Evolutionary conservation across 2,113 vertebrate species (phyloP).

Genomic region (Kryptolebias marmoratus): DNA sequence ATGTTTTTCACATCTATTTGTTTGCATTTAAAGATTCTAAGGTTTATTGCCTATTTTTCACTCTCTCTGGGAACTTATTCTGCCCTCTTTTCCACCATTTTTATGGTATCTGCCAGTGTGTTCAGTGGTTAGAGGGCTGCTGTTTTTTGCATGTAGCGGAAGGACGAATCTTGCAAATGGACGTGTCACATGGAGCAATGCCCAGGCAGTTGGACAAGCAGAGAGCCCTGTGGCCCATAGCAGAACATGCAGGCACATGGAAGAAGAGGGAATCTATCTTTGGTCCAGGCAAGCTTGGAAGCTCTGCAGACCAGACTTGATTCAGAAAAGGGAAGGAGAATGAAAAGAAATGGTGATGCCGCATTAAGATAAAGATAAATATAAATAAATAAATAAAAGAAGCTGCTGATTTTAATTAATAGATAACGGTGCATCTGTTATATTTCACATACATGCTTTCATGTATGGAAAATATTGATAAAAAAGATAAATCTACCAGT

Average conservation of each 20-base stretch:
- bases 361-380: neutral
- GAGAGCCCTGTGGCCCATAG: conserved; percentile 36
- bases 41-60: too few species aligned
- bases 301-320: conserved; percentile 33
- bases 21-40: too few species aligned
- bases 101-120: conserved; percentile 15
- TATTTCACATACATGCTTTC: neutral
- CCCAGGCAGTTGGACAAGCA: conserved; percentile 53
- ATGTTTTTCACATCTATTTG: neutral
- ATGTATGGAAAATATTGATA: neutral
- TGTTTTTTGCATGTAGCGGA: conserved; percentile 43
- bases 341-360: conserved; percentile 5
- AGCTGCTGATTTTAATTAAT: neutral
- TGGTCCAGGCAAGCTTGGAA: conserved; percentile 22
- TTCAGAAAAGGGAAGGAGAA: conserved; percentile 12
- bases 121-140: conserved; percentile 44
- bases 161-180: conserved; percentile 61
- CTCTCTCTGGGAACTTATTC: too few species aligned
- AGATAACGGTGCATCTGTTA: neutral
- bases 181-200: conserved; percentile 61
- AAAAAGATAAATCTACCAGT: neutral
- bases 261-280: conserved; percentile 41
- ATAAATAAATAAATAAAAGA: too few species aligned
- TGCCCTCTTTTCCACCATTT: neutral
- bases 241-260: conserved; percentile 42